Evolutionary conservation across 2,113 vertebrate species (phyloP), one percentile per base, ranked within the genome.

Genomic region (Pluvialis apricaria): DNA sequence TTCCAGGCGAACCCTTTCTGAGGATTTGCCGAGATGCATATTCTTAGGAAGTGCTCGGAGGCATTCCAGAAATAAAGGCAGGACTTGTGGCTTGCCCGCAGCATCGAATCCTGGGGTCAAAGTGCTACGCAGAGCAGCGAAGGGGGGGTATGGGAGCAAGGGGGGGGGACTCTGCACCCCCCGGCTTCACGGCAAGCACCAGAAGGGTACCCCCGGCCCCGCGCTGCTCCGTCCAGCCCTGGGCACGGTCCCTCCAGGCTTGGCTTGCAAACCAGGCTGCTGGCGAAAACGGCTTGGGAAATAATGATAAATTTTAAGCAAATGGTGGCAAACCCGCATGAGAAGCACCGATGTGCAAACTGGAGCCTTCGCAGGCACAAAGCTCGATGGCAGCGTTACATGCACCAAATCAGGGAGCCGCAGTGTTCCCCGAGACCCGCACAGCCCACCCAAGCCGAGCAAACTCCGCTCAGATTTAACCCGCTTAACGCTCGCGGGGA

Each of bases 21-120:
- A 22, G 68, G 13, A 2, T 34, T 38, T 32, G 26, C 29, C 18
- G 3, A 4, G 7, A 4, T 2, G 2, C 4, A 1, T 5, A 2
- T 25, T 22, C 24, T 16, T 8, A 21, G 45, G 65, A 25, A 45
- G 36, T 18, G 13, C 5, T 11, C 3, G 24, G 38, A 26, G 31
- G 85, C 9, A 0, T 12, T 10, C 1, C 0, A 15, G 52, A 6
- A 75, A 32, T 17, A 12, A n/a, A 16, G 0, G 19, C 58, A 10
- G 86, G 66, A 5, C 29, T 24, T 5, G 66, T 22, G 15, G 75
- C 73, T 54, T 4, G 14, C 40, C n/a, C 1, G 7, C 42, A 15
- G 34, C 42, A 1, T 5, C 0, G 6, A 10, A 13, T 17, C 21
- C 58, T 12, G 26, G 26, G 7, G 25, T 8, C 4, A 4, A 18